Percentiles rank a stretch among this genome's conserved stretches.
Conservation (phyloP, 2,888 invertebrate species). For the Parapristionchus giblindavisi region DNA sequence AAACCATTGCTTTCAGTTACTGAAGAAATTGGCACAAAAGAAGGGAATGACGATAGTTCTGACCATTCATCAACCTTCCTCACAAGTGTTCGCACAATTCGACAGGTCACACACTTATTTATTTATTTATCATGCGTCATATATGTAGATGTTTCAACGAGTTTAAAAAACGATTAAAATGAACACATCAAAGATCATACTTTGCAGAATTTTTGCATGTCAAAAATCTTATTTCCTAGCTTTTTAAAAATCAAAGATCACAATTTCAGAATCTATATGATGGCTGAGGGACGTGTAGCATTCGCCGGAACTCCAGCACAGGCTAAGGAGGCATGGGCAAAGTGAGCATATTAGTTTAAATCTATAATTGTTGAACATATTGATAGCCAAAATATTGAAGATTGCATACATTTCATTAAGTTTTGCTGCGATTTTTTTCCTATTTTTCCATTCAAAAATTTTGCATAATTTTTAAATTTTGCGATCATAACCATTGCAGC, state of each 20-base stretch:
- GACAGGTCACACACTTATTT: conserved; percentile 74
- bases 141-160: neutral
- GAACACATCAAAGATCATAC: too few relatives aligned
- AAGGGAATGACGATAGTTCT: conserved; percentile 88
- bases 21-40: conserved; percentile 71
- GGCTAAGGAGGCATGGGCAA: conserved; percentile 57
- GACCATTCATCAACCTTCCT: conserved; percentile 94
- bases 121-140: neutral
- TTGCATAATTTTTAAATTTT: too few relatives aligned
- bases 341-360: neutral
- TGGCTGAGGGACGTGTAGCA: conserved; percentile 62
- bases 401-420: neutral
- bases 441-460: too few relatives aligned
- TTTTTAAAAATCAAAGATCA: too few relatives aligned
- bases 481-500: conserved; percentile 40
- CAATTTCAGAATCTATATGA: conserved; percentile 56
- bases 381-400: neutral
- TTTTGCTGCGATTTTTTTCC: neutral
- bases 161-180: too few relatives aligned
- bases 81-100: conserved; percentile 86
- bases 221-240: too few relatives aligned
- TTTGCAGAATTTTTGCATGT: too few relatives aligned
- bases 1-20: conserved; percentile 51
- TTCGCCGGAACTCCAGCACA: conserved; percentile 58
- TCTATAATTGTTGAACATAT: neutral